phyloP scores from a whole-genome alignment of 2,113 vertebrate species.

The Datnioides undecimradiatus region DNA sequence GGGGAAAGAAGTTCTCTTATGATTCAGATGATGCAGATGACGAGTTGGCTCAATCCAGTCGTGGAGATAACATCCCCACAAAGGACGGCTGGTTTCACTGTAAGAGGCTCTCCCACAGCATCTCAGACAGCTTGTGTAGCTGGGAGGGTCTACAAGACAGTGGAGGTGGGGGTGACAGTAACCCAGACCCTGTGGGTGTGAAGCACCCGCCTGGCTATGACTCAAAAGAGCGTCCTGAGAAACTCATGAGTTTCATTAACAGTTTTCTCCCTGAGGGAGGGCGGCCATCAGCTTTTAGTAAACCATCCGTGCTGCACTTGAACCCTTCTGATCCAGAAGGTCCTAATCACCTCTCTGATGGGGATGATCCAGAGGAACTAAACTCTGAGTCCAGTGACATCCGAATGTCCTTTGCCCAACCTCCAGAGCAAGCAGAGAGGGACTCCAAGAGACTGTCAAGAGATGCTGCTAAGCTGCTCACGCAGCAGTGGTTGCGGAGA shows the following conservation, averaged over 20 bases:
- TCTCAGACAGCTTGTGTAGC: constrained; percentile 91
- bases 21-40: constrained; percentile 90
- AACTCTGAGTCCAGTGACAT: constrained; percentile 85
- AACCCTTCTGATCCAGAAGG: constrained; percentile 59
- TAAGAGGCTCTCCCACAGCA: constrained; percentile 87
- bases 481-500: constrained; percentile 72
- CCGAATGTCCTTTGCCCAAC: constrained; percentile 77
- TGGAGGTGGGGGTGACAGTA: constrained; percentile 61
- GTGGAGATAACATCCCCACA: constrained; percentile 79
- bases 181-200: constrained; percentile 43
- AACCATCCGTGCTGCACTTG: constrained; percentile 72
- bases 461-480: constrained; percentile 72
- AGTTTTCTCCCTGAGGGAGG: constrained; percentile 83
- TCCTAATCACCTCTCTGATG: constrained; percentile 85
- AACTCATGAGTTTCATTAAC: constrained; percentile 85
- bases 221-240: constrained; percentile 88
- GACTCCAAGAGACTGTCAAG: constrained; percentile 74
- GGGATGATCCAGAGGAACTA: constrained; percentile 86
- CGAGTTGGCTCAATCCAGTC: constrained; percentile 79
- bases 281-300: constrained; percentile 73
- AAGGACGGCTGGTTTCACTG: constrained; percentile 82
- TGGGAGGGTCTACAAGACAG: constrained; percentile 82
- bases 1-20: constrained; percentile 81
- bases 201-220: constrained; percentile 73
- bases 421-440: constrained; percentile 77